Evolutionary conservation across 2,113 vertebrate species (phyloP), one percentile per base, ranked within the genome.

Genomic region (Dascyllus trimaculatus): DNA sequence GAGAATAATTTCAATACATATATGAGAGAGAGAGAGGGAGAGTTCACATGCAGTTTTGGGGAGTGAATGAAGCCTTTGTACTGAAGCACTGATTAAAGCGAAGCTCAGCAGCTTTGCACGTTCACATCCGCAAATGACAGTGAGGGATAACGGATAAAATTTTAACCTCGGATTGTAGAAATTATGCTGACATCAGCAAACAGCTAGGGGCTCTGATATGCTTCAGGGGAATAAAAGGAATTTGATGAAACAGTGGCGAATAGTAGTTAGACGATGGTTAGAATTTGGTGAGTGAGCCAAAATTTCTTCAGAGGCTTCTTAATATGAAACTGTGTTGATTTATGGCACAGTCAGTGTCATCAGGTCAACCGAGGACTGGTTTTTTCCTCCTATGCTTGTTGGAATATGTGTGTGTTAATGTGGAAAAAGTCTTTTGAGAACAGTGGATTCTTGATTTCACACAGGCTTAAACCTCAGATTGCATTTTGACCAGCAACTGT

Each of bases 1-100:
- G 80, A 87, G 69, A 85, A 89, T 63, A 63, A 85, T 86, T 89
- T 84, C 72, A 71, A 77, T 81, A 85, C 82, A 60, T 80, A 81
- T 77, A 65, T 10, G 7, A 5, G n/a, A n/a, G n/a, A 5, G 15
- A 13, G 78, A 75, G 52, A 71, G 62, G 66, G 71, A 80, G 81
- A 64, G 82, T 71, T 82, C 62, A 29, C 29, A 29, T 29, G 29
- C 29, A 59, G 22, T 75, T 88, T 74, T 62, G 63, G 78, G 6
- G 26, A 84, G 63, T 24, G 69, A 62, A 63, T 40, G 14, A 56
- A 72, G 69, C 52, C 11, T 85, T 67, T 80, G 61, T 35, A 52
- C 51, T 64, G 43, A 67, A 62, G 38, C 43, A 72, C 19, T 63
- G 75, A 86, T 79, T 75, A 17, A 59, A 61, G 38, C 26, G 35